These are phyloP conservation scores for Leptonema lineaticorne DNA, from an alignment of 1,140 invertebrate species.

Conservation along the genomic window DNA sequence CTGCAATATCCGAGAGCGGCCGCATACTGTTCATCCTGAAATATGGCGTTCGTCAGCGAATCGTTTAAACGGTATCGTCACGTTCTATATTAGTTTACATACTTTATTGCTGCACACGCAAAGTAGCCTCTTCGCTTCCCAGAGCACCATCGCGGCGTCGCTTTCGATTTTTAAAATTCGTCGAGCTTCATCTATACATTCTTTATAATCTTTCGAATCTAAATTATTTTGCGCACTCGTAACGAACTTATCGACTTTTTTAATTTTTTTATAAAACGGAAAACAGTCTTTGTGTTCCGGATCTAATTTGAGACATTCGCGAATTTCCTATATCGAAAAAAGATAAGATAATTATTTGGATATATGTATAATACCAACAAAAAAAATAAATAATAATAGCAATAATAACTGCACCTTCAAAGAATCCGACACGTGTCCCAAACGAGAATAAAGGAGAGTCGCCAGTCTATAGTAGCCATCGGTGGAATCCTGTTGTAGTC, in stretches of 20 bases:
- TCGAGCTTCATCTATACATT: constrained; percentile 75
- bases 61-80: background rate
- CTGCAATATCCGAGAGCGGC: constrained; percentile 76
- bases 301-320: constrained; percentile 97
- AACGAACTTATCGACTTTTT: constrained; percentile 90
- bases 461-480: constrained; percentile 84
- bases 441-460: constrained; percentile 74
- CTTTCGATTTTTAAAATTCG: constrained; percentile 70
- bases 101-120: constrained; percentile 73
- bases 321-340: constrained; percentile 70
- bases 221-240: constrained; percentile 70
- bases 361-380: background rate
- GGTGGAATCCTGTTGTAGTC: constrained; percentile 89
- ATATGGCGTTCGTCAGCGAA: background rate
- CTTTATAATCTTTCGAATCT: constrained; percentile 68
- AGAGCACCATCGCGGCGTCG: constrained; percentile 70
- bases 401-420: constrained; percentile 67
- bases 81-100: background rate
- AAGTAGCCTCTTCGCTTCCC: constrained; percentile 70
- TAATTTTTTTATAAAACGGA: constrained; percentile 95
- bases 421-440: constrained; percentile 90
- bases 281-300: constrained; percentile 96
- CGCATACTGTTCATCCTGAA: constrained; percentile 62
- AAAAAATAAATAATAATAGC: no score
- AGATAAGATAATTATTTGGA: constrained; percentile 26